Conservation (phyloP, 92 coral and sea anemone species). For the Metridium senile region DNA sequence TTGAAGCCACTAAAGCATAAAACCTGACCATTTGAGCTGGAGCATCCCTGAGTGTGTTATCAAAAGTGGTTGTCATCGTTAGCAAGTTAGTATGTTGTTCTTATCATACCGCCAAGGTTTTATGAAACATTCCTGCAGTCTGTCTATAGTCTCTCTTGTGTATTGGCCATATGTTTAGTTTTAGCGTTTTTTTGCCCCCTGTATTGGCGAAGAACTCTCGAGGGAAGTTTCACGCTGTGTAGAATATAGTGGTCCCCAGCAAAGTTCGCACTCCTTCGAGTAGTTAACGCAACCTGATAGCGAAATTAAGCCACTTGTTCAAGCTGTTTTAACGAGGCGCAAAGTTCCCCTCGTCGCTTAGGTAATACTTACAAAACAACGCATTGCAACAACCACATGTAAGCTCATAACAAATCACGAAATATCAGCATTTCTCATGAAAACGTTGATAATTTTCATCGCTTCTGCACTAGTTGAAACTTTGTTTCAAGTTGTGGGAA, state of each 20-base stretch:
- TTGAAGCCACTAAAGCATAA: neutral
- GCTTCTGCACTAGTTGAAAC: neutral
- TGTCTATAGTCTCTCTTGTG: no score
- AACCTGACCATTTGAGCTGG: neutral
- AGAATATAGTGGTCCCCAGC: conserved; percentile 23
- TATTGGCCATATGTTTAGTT: conserved; percentile 1
- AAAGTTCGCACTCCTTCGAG: conserved; percentile 28
- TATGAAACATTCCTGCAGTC: no score
- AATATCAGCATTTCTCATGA: neutral
- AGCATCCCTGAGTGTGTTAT: neutral
- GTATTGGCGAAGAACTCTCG: conserved; percentile 1
- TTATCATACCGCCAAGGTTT: no score
- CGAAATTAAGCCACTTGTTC: conserved; percentile 56
- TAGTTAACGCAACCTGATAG: conserved; percentile 67
- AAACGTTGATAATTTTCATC: neutral
- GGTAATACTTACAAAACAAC: conserved; percentile 1
- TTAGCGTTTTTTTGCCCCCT: conserved; percentile 2
- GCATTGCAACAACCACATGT: neutral
- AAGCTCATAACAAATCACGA: neutral
- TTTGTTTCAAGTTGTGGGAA: neutral
- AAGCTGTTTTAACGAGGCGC: conserved; percentile 49
- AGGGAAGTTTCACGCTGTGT: conserved; percentile 25
- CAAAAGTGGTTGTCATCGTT: neutral
- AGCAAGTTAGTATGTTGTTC: conserved; percentile 11
- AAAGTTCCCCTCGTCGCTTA: conserved; percentile 9